Evolutionary conservation across 2,113 vertebrate genomes (phyloP).

Genomic region (Prionailurus viverrinus): DNA sequence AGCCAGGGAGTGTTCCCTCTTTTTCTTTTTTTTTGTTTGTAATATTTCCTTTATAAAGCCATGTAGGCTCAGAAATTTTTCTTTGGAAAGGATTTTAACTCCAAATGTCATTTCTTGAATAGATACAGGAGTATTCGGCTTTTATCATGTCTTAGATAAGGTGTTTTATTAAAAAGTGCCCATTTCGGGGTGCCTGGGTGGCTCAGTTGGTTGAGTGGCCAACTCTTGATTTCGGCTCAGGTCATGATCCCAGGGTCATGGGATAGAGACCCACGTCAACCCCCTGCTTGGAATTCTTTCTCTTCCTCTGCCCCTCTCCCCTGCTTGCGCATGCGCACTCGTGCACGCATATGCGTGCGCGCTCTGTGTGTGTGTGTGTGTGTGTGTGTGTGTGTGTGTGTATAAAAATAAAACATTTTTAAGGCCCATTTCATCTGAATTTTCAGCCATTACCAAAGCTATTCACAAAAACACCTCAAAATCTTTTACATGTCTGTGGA

Average conservation of each 20-base stretch:
- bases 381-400: too few species aligned
- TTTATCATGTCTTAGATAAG: background rate
- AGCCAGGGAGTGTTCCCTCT: background rate
- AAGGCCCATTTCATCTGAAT: constrained; percentile 21
- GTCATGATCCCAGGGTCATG: too few species aligned
- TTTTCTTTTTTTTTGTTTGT: background rate
- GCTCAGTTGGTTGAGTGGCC: too few species aligned
- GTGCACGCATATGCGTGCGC: too few species aligned
- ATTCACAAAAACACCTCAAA: background rate
- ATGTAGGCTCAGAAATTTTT: background rate
- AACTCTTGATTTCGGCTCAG: too few species aligned
- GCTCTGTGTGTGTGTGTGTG: too few species aligned
- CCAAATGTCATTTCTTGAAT: constrained; percentile 29
- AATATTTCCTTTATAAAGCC: background rate
- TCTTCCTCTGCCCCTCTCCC: too few species aligned
- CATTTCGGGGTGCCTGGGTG: too few species aligned
- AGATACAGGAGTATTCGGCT: background rate
- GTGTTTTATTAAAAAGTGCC: background rate
- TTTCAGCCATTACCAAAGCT: background rate
- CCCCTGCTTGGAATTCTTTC: too few species aligned
- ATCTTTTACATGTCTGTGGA: background rate
- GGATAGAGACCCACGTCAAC: too few species aligned
- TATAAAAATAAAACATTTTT: too few species aligned
- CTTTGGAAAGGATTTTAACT: background rate
- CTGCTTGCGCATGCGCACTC: too few species aligned